A percentile compares a stretch with the other conserved stretches of the same genome.
Evolutionary conservation across 2,888 invertebrate species (phyloP).

Genomic region (Timema cristinae): DNA sequence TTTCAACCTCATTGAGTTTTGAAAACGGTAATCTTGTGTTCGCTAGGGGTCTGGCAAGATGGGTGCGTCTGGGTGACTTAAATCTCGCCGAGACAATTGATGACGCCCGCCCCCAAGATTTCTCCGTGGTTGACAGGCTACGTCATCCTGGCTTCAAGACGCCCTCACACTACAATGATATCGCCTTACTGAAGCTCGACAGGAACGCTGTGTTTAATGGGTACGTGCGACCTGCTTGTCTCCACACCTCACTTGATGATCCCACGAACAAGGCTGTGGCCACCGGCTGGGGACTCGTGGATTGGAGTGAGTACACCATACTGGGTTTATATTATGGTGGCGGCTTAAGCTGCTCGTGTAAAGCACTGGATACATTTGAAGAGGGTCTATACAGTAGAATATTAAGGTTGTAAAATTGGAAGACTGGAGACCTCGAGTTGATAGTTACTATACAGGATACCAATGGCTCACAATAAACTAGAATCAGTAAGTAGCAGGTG

Average conservation of each 20-base stretch:
- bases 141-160: slow-evolving; percentile 23
- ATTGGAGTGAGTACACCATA: neutral
- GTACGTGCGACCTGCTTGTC: slow-evolving; percentile 28
- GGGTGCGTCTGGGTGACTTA: slow-evolving; percentile 27
- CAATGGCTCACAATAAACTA: no score
- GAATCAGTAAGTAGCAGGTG: no score
- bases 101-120: slow-evolving; percentile 22
- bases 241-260: slow-evolving; percentile 16
- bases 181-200: slow-evolving; percentile 26
- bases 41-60: slow-evolving; percentile 23
- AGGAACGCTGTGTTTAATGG: slow-evolving; percentile 18
- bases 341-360: no score
- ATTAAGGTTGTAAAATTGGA: no score
- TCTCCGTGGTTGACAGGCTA: slow-evolving; percentile 17
- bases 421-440: no score
- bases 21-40: neutral
- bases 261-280: slow-evolving; percentile 21
- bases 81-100: slow-evolving; percentile 20
- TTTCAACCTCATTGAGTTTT: no score
- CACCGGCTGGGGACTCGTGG: slow-evolving; percentile 25
- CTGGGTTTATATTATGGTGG: no score
- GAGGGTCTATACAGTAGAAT: no score
- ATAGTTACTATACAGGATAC: no score
- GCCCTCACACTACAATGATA: slow-evolving; percentile 24
- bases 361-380: no score